phyloP scores from a whole-genome alignment of 2,888 invertebrate species.

The Rotaria socialis region DNA sequence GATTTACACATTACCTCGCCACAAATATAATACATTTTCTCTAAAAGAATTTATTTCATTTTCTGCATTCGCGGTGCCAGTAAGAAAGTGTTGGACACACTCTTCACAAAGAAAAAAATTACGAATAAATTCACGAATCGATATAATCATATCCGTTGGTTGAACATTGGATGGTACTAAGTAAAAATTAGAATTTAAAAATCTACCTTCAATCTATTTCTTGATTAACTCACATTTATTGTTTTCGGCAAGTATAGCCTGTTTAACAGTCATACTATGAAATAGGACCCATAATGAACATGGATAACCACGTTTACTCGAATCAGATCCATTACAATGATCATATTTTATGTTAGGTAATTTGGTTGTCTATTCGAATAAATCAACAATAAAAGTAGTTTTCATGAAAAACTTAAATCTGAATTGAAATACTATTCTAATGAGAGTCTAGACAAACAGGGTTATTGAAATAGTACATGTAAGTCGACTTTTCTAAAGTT shows the following conservation, averaged over 20 bases:
- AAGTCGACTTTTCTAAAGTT: too few relatives aligned
- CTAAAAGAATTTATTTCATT: constrained; percentile 69
- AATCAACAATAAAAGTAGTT: too few relatives aligned
- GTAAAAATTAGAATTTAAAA: background rate
- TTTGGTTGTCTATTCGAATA: background rate
- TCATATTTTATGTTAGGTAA: background rate
- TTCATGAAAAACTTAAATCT: too few relatives aligned
- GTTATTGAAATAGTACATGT: too few relatives aligned
- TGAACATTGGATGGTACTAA: background rate
- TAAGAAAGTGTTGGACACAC: constrained; percentile 80
- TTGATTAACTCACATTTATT: background rate
- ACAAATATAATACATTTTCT: constrained; percentile 80
- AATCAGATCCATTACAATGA: background rate
- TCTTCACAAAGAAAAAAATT: constrained; percentile 88
- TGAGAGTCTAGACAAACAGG: too few relatives aligned
- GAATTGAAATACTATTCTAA: too few relatives aligned
- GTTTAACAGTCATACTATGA: constrained; percentile 6
- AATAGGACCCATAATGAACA: background rate
- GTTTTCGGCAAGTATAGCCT: background rate
- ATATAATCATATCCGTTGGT: background rate
- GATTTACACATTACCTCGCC: constrained; percentile 64
- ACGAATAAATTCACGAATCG: constrained; percentile 78
- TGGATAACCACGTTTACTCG: background rate
- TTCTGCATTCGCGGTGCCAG: constrained; percentile 72
- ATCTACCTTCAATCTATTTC: background rate